Conservation (phyloP, 2,888 invertebrate species). For the Habroteleia sp. region DNA sequence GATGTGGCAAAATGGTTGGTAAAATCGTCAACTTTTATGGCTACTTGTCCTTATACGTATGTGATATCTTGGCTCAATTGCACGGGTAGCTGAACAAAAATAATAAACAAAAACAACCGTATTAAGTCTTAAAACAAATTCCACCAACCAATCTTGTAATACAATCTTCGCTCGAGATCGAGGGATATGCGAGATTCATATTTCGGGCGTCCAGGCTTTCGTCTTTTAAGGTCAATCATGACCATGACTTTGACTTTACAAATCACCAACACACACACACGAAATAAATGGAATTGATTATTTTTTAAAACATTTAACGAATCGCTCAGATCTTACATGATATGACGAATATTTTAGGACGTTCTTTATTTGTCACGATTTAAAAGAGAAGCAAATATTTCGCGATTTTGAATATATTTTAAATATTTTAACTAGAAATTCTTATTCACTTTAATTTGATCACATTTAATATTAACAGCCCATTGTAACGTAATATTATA, state of each 20-base stretch:
- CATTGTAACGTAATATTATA: no score
- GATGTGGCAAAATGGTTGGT: slow-evolving; percentile 34
- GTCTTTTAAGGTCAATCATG: slow-evolving; percentile 49
- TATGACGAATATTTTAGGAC: slow-evolving; percentile 5
- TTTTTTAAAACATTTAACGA: slow-evolving; percentile 32
- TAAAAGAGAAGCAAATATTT: no score
- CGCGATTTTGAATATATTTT: no score
- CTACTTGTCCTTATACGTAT: slow-evolving; percentile 31
- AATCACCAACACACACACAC: slow-evolving; percentile 36
- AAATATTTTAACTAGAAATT: no score
- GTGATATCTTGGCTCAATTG: slow-evolving; percentile 55
- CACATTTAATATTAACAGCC: no score
- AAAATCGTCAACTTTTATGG: slow-evolving; percentile 53
- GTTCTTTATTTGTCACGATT: neutral
- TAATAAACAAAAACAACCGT: slow-evolving; percentile 71
- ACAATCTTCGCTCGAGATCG: slow-evolving; percentile 72
- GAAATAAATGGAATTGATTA: slow-evolving; percentile 50
- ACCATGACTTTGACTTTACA: slow-evolving; percentile 40
- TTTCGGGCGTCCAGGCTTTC: slow-evolving; percentile 66
- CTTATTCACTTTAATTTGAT: no score
- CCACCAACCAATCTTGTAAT: slow-evolving; percentile 70
- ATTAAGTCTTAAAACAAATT: slow-evolving; percentile 75
- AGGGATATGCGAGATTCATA: slow-evolving; percentile 72
- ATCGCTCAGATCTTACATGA: neutral
- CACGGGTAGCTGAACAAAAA: slow-evolving; percentile 68